phyloP scores from a whole-genome alignment of 2,113 vertebrate genomes.

The Clarias gariepinus region DNA sequence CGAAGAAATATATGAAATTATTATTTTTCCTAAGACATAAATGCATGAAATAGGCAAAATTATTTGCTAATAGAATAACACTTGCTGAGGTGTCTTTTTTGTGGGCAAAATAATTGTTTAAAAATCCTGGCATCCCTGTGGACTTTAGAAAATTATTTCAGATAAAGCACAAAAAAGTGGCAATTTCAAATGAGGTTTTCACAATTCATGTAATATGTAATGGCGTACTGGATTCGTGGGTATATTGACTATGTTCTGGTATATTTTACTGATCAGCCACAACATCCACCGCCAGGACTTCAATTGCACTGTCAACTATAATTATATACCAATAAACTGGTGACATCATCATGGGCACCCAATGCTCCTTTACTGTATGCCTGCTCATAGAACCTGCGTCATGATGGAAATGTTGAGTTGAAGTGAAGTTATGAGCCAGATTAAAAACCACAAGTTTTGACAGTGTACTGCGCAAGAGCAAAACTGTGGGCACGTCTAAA shows the following conservation, averaged over 20 bases:
- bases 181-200: not conserved
- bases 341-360: too few relatives aligned
- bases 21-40: not conserved
- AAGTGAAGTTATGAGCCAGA: too few relatives aligned
- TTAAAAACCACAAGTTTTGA: too few relatives aligned
- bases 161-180: not conserved
- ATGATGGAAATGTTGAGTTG: too few relatives aligned
- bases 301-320: not conserved
- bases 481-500: too few relatives aligned
- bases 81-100: not conserved
- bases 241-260: not conserved
- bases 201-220: not conserved
- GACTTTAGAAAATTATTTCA: not conserved
- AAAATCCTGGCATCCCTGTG: not conserved
- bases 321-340: not conserved
- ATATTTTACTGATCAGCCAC: too few relatives aligned
- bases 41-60: not conserved
- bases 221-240: too few relatives aligned
- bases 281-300: too few relatives aligned
- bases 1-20: not conserved
- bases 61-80: not conserved
- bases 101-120: not conserved
- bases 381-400: too few relatives aligned
- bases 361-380: too few relatives aligned
- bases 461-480: too few relatives aligned